Base-by-base conservation (phyloP, 2,888 invertebrate species). In the Trisateles emortualis region DNA sequence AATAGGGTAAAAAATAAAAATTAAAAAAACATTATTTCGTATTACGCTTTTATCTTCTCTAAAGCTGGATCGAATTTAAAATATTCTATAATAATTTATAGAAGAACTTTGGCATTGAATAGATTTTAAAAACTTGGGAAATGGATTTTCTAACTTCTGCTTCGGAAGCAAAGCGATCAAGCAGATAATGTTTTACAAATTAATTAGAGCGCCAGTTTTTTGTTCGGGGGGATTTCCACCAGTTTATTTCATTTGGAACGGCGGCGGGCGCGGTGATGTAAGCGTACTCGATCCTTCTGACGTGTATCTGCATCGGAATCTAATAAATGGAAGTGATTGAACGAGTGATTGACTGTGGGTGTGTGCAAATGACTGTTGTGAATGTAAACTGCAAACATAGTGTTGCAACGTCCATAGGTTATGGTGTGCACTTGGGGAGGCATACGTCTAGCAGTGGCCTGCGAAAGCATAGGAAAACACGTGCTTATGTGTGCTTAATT, bases 271-370 rank as follows among this genome's bases (percentile, higher is more conserved):
- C 26, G 26, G 1, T 64, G 67, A 78, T 78, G 74, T 78, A 71
- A 72, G 76, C 72, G 75, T 62, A 62, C 68, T 64, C 67, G 49
- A 47, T 33, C 53, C 45, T 30, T 38, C 35, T 57, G 54, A 38
- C 67, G 69, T 54, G 73, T 66, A 85, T 84, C 85, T 85, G 74
- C 83, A 85, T 85, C 67, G 69, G 64, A 81, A 80, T 79, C 76
- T 79, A 79, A 84, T 83, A 76, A 48, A 54, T 50, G 47, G 47
- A 13, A 64, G 13, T 32, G 19, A 49, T 51, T 51, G 36, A 26
- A 52, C 44, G 32, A 45, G 26, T 36, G 16, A 26, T 36, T 26
- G 9, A 1, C 26, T 26, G 1, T 26, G 1, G 3, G 26, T 26
- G 9, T 6, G 26, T 8, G 26, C 3, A 26, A 8, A 26, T 3